Percentiles rank a stretch among this genome's conserved stretches.
Evolutionary conservation across 2,113 vertebrate species (phyloP).

Genomic region (Chiloscyllium plagiosum): DNA sequence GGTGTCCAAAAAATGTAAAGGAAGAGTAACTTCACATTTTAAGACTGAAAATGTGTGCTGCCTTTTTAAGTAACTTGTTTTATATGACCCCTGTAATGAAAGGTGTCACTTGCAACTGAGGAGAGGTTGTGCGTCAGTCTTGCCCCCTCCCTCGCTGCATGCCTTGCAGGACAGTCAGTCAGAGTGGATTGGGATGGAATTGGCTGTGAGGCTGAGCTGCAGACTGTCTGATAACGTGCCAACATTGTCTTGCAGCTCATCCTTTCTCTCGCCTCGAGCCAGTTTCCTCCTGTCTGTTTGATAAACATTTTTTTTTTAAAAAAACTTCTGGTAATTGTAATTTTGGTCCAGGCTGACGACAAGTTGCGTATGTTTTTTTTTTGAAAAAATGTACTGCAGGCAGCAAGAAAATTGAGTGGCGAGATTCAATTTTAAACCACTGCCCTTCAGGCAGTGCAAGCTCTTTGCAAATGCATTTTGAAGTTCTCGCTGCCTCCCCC

Average conservation of each 20-base stretch:
- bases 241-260: neutral
- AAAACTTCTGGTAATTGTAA: neutral
- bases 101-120: neutral
- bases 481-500: neutral
- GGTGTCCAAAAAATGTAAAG: too few species aligned
- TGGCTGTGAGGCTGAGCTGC: neutral
- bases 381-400: neutral
- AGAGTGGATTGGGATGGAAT: neutral
- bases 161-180: neutral
- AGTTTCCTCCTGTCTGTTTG: slow-evolving; percentile 24
- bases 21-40: neutral
- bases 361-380: neutral
- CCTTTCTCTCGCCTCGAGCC: neutral
- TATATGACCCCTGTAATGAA: neutral
- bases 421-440: neutral
- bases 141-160: neutral
- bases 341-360: neutral
- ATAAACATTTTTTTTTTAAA: neutral
- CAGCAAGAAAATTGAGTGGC: neutral
- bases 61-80: neutral
- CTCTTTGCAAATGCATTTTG: neutral
- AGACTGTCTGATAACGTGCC: slow-evolving; percentile 4
- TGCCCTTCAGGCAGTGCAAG: neutral
- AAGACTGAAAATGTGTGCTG: neutral
- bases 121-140: neutral